Conservation (phyloP, 2,113 vertebrate species). For the Ailuropoda melanoleuca region DNA sequence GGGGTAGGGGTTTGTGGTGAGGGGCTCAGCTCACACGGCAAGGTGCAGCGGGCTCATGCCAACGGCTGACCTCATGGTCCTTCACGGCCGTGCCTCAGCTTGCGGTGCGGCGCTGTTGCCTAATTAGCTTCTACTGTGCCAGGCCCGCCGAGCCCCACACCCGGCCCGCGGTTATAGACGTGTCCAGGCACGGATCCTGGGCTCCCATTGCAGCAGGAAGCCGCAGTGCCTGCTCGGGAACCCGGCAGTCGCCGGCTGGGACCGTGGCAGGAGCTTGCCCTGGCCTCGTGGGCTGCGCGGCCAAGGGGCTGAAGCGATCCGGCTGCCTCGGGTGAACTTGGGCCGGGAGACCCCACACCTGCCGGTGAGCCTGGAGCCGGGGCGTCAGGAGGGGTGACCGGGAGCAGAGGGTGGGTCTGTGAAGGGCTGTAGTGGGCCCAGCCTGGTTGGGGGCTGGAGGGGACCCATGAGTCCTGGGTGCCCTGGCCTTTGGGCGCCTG, state of each 20-base stretch:
- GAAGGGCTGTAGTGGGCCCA: not conserved
- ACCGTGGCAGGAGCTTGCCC: not conserved
- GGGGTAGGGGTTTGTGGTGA: rapidly evolving
- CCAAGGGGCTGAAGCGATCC: not conserved
- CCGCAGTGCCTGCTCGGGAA: not conserved
- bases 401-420: not conserved
- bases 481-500: not conserved
- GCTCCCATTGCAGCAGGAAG: conserved; percentile 26
- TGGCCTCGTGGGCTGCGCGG: not conserved
- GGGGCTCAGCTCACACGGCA: not conserved
- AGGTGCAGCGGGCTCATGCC: not conserved
- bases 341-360: not conserved
- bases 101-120: not conserved
- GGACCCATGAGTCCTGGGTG: rapidly evolving
- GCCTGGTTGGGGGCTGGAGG: not conserved
- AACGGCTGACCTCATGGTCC: conserved; percentile 5
- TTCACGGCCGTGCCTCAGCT: not conserved
- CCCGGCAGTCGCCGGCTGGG: not conserved
- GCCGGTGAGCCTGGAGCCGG: not conserved
- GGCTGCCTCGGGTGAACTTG: not conserved
- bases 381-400: rapidly evolving
- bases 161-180: not conserved
- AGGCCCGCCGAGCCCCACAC: conserved; percentile 37
- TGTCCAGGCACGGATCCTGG: not conserved
- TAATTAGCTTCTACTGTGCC: not conserved